These are phyloP conservation scores for Antheraea mylitta DNA, from an alignment of 1,140 invertebrate genomes.

Conservation along the genomic window DNA sequence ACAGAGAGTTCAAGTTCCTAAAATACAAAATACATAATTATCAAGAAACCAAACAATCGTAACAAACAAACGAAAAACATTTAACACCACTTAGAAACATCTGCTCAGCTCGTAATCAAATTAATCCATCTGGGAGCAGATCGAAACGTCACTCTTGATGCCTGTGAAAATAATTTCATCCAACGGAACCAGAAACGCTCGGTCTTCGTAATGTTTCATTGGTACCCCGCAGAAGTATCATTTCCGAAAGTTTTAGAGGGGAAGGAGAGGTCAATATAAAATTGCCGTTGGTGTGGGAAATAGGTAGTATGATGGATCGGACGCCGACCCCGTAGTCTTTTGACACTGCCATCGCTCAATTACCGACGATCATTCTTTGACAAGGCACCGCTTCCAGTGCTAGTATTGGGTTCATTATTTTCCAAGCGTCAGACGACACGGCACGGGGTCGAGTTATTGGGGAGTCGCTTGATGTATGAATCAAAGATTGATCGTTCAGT, in stretches of 20 bases:
- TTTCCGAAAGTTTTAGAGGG: conserved; percentile 8
- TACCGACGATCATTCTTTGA: conserved; percentile 66
- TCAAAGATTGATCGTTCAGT: neutral
- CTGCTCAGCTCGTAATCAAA: conserved; percentile 70
- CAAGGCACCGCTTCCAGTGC: conserved; percentile 26
- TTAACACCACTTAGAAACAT: conserved; percentile 51
- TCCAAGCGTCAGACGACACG: conserved; percentile 4
- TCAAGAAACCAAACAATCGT: neutral
- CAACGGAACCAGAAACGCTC: conserved; percentile 39
- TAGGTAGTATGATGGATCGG: conserved; percentile 69
- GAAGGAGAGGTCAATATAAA: conserved; percentile 32
- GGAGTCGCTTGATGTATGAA: conserved; percentile 1
- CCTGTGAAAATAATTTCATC: conserved; percentile 72
- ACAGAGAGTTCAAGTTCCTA: neutral
- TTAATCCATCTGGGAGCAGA: conserved; percentile 75
- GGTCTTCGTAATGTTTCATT: conserved; percentile 24
- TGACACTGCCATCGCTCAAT: conserved; percentile 70
- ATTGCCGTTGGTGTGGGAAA: conserved; percentile 43
- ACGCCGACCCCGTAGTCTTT: conserved; percentile 65
- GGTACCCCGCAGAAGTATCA: conserved; percentile 6
- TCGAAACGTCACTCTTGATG: conserved; percentile 72
- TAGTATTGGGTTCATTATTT: conserved; percentile 61
- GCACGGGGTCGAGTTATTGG: conserved; percentile 1
- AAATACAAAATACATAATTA: neutral
- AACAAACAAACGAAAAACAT: conserved; percentile 11